Conservation (phyloP, 2,113 vertebrate species). For the Mormyrus iriodes region DNA sequence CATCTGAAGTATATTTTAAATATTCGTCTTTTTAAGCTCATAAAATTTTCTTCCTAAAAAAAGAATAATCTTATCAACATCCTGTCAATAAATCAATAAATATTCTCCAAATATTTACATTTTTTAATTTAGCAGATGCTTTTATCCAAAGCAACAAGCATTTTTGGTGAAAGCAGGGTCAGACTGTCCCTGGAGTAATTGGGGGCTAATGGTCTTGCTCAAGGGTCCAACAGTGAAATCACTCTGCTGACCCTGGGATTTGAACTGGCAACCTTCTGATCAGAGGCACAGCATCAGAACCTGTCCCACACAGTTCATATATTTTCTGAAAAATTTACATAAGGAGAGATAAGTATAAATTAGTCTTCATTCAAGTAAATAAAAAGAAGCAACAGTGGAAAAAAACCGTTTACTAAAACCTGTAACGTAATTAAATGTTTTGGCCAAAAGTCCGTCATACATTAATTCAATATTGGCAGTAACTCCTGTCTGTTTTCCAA, state of each 20-base stretch:
- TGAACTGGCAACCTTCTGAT: background rate
- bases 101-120: background rate
- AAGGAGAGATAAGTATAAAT: background rate
- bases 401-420: background rate
- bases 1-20: background rate
- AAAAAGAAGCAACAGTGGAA: background rate
- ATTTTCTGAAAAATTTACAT: background rate
- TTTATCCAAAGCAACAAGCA: background rate
- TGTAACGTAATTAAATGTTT: background rate
- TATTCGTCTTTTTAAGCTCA: background rate
- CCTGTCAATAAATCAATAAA: background rate
- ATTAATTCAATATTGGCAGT: background rate
- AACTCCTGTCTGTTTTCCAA: background rate
- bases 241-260: background rate
- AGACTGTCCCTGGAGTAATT: background rate
- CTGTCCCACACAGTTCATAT: background rate
- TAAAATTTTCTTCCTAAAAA: background rate
- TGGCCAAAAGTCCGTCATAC: constrained; percentile 3
- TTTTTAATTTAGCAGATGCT: background rate
- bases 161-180: background rate
- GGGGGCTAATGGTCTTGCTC: background rate
- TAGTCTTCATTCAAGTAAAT: background rate
- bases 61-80: background rate
- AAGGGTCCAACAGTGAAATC: background rate
- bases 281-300: background rate